Conservation (phyloP, 64 coral and sea anemone species). For the Astreopora myriophthalma region DNA sequence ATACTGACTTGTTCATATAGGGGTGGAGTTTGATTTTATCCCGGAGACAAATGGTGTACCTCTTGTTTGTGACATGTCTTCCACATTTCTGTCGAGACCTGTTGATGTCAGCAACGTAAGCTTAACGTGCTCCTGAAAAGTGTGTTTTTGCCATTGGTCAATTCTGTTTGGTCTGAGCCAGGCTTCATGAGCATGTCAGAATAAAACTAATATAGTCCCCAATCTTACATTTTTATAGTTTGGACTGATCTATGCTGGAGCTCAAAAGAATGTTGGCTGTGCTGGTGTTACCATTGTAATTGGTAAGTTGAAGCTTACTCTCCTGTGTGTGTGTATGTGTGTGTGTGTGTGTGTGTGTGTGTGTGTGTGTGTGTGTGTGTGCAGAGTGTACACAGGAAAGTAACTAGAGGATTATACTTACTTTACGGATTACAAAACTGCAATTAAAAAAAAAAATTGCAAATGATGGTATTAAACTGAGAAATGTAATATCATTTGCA, state of each 20-base stretch:
- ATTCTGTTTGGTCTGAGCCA: too few species aligned
- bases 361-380: too few species aligned
- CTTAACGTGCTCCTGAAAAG: neutral
- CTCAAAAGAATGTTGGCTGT: constrained; percentile 98
- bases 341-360: too few species aligned
- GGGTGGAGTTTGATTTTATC: constrained; percentile 89
- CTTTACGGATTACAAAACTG: too few species aligned
- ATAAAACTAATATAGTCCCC: too few species aligned
- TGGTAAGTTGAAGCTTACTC: constrained; percentile 80
- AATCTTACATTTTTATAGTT: constrained; percentile 40
- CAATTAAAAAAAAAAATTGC: too few species aligned
- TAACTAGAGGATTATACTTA: too few species aligned
- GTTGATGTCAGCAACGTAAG: constrained; percentile 90
- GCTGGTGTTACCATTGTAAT: constrained; percentile 95
- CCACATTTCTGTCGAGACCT: constrained; percentile 88
- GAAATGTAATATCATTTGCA: too few species aligned
- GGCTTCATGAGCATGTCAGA: too few species aligned
- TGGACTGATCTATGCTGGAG: constrained; percentile 94
- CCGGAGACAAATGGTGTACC: constrained; percentile 96
- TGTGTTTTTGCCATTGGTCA: neutral
- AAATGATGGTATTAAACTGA: too few species aligned
- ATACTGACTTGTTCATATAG: neutral
- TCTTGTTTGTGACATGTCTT: constrained; percentile 98
- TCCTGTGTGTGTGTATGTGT: too few species aligned
- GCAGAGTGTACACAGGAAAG: too few species aligned